These are phyloP conservation scores for Junonia oenone DNA, from an alignment of 2,888 invertebrate genomes.

Conservation along the genomic window DNA sequence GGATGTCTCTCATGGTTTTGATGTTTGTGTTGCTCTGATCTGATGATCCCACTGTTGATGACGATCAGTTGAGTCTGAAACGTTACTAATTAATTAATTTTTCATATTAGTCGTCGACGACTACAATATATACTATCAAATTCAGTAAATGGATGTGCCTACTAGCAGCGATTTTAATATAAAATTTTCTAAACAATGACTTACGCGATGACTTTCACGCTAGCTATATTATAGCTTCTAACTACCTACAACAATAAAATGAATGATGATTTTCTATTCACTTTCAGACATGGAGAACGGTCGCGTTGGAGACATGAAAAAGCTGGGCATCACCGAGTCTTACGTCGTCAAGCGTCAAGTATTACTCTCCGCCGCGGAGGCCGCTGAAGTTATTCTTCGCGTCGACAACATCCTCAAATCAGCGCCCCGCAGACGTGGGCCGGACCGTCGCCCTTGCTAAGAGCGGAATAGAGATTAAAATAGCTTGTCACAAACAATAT, in stretches of 20 bases:
- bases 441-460: conserved; percentile 92
- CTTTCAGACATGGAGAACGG: conserved; percentile 93
- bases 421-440: conserved; percentile 91
- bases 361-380: conserved; percentile 95
- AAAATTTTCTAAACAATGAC: too few species aligned
- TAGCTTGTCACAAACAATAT: conserved; percentile 4
- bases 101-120: too few species aligned
- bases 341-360: conserved; percentile 98
- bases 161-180: too few species aligned
- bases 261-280: too few species aligned
- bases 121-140: too few species aligned
- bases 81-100: too few species aligned
- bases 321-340: conserved; percentile 96
- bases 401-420: conserved; percentile 98
- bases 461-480: neutral
- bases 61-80: too few species aligned
- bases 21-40: too few species aligned
- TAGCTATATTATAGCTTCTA: neutral
- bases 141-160: too few species aligned
- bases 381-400: conserved; percentile 98
- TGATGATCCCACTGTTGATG: too few species aligned
- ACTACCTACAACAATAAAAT: neutral
- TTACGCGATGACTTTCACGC: too few species aligned
- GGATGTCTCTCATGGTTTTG: too few species aligned
- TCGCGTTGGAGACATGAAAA: conserved; percentile 92